phyloP scores from a whole-genome alignment of 1,140 invertebrate genomes.

The silkworm (Bombyx mori) region DNA sequence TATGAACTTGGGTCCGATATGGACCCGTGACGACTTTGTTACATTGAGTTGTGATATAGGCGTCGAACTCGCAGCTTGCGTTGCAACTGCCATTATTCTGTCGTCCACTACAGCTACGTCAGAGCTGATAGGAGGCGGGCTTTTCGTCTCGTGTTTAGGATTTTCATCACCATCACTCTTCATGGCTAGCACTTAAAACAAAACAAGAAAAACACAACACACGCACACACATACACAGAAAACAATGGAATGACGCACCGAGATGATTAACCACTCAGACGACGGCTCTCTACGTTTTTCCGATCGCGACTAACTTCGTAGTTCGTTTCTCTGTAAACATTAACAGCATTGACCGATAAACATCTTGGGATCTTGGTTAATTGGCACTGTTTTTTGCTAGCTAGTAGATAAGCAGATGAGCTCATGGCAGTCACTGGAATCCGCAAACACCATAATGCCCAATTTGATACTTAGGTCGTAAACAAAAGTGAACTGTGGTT shows the following conservation, averaged over 20 bases:
- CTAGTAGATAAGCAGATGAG: no score
- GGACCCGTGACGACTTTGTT: conserved; percentile 38
- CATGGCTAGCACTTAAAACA: conserved; percentile 24
- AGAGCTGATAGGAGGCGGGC: conserved; percentile 19
- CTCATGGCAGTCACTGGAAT: no score
- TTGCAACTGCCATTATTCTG: conserved; percentile 13
- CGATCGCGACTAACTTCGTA: conserved; percentile 29
- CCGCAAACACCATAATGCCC: no score
- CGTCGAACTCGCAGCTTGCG: conserved; percentile 14
- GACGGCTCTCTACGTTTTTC: conserved; percentile 21
- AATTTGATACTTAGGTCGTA: no score
- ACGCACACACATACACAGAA: conserved; percentile 4
- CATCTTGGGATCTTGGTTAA: conserved; percentile 5
- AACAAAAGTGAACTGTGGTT: no score
- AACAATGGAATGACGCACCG: conserved; percentile 15
- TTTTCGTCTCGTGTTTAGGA: conserved; percentile 14
- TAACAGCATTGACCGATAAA: conserved; percentile 8
- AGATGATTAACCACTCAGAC: conserved; percentile 16
- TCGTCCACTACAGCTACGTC: conserved; percentile 38
- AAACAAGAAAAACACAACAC: not conserved
- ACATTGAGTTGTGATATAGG: conserved; percentile 37
- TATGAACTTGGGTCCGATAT: conserved; percentile 51
- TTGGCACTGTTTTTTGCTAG: no score
- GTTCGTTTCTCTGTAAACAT: conserved; percentile 9
- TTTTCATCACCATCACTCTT: conserved; percentile 22